A percentile compares a stretch with the other conserved stretches of the same genome.
These are phyloP conservation scores for Archilochus colubris DNA, from an alignment of 2,113 vertebrate species.

Conservation along the genomic window DNA sequence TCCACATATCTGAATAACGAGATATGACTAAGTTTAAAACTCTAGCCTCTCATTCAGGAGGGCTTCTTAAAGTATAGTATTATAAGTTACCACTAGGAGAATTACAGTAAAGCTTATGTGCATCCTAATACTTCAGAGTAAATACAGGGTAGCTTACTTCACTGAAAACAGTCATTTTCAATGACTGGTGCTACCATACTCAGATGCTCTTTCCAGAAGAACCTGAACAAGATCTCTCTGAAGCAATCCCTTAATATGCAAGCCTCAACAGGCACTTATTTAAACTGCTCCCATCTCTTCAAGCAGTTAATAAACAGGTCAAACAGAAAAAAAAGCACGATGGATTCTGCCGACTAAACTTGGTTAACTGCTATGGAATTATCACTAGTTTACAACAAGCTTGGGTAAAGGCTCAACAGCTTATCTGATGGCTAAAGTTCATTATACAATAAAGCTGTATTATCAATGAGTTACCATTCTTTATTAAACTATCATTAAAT, in stretches of 20 bases:
- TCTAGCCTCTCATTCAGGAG: neutral
- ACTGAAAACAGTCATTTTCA: neutral
- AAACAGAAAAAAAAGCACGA: neutral
- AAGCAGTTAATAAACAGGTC: neutral
- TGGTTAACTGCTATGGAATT: neutral
- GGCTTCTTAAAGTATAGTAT: neutral
- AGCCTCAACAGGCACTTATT: neutral
- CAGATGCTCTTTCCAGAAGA: neutral
- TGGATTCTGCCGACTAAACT: neutral
- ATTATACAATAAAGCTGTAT: neutral
- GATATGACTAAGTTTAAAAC: neutral
- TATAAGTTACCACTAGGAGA: neutral
- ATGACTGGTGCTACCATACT: neutral
- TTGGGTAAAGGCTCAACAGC: neutral
- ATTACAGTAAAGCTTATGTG: neutral
- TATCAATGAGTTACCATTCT: slow-evolving; percentile 4
- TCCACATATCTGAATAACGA: neutral
- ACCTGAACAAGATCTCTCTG: neutral
- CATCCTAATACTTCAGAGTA: neutral
- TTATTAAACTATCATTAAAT: slow-evolving; percentile 44
- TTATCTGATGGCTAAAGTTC: neutral
- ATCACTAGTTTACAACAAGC: neutral
- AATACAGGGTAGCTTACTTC: neutral
- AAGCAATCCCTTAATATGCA: slow-evolving; percentile 7
- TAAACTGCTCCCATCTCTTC: neutral